These are phyloP conservation scores for Coenonympha arcania DNA, from an alignment of 2,888 invertebrate genomes.

Conservation along the genomic window DNA sequence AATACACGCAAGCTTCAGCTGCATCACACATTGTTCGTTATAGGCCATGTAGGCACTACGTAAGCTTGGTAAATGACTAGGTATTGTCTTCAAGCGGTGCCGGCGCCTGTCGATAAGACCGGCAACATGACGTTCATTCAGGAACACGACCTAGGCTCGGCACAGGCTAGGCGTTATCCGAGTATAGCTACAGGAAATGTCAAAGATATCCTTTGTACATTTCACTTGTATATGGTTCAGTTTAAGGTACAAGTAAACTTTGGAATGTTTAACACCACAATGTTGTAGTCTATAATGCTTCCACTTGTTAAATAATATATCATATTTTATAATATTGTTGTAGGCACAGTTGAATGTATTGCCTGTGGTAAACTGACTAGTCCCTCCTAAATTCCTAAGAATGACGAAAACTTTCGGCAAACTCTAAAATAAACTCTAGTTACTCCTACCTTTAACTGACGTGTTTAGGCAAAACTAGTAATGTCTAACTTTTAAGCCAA, in stretches of 20 bases:
- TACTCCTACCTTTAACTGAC: no score
- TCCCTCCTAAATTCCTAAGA: no score
- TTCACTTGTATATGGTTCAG: no score
- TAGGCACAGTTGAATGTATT: no score
- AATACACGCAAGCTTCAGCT: background rate
- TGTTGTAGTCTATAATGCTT: background rate
- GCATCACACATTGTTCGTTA: background rate
- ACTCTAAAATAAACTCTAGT: no score
- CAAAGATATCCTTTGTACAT: constrained; percentile 2
- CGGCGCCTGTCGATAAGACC: constrained; percentile 49
- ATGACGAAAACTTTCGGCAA: no score
- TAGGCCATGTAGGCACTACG: background rate
- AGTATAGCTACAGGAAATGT: constrained; percentile 16
- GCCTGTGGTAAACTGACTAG: no score
- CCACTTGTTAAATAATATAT: no score
- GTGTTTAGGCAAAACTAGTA: no score
- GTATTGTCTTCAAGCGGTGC: constrained; percentile 49
- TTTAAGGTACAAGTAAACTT: background rate
- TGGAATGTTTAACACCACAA: background rate
- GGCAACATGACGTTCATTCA: constrained; percentile 46
- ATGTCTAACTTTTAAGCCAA: no score
- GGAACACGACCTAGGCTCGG: constrained; percentile 32
- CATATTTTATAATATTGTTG: no score
- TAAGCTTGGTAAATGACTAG: constrained; percentile 29
- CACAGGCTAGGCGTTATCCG: constrained; percentile 10